Base-by-base conservation (phyloP, 2,797 vertebrate species). In the Mormyrus hasselquistii region DNA sequence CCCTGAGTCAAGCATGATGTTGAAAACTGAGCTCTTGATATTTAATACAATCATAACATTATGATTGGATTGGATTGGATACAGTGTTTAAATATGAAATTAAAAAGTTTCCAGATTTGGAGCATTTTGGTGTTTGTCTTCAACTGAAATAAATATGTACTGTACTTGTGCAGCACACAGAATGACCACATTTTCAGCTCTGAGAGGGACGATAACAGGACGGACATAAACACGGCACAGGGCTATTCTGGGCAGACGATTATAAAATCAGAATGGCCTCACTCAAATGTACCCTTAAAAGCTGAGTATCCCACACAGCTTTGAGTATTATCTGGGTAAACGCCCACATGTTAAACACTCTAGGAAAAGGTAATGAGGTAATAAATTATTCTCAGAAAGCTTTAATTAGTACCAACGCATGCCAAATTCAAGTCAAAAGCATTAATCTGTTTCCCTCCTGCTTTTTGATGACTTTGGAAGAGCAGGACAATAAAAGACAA, bases 401-500 rank as follows among this genome's bases (percentile, higher is more conserved):
- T 93, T 94, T 95, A 95, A 96, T 94, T 94, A 94, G 90, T 88
- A 94, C 90, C 87, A 90, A 91, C 91, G 91, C 93, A 93, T 94
- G 38, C 41, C 89, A 93, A 94, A 94, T 87, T 92, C 90, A 92
- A 92, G 90, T 93, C 91, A 88, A 89, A 73, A 88, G 73, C 91
- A 95, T 92, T 92, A 94, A 94, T 94, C 89, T 90, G 87, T 38
- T 90, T 93, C 6, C 89, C 5, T 92, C 92, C 87, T 90, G 9
- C 5, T 92, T 95, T 95, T 89, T 96, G 95, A 93, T 91, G 95
- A 97, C 91, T 95, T 91, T 94, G 95, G 94, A 95, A 91, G 89
- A 85, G 87, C 89, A 84, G 90, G 94, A 92, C 94, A 95, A 95
- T 95, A 95, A 95, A 95, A 96, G 95, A 95, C 95, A 95, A 96